Evolutionary conservation across 2,888 invertebrate species (phyloP).

Genomic region (Copidosoma aretas): DNA sequence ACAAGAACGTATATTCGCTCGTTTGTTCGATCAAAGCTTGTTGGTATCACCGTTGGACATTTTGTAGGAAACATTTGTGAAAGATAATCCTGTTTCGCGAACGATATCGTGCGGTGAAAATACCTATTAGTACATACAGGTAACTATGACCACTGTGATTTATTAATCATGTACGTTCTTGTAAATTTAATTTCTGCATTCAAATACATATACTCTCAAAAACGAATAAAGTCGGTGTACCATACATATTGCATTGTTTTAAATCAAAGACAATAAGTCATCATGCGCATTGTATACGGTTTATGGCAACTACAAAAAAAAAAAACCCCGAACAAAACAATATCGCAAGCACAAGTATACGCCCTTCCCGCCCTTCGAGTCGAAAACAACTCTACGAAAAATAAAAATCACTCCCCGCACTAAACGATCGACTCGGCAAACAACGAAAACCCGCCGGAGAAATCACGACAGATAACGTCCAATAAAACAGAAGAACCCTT

Average conservation of each 20-base stretch:
- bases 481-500: constrained; percentile 12
- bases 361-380: too few species aligned
- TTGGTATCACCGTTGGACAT: too few species aligned
- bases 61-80: too few species aligned
- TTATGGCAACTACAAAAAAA: too few species aligned
- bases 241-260: background rate
- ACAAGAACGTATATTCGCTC: constrained; percentile 33
- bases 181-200: constrained; percentile 37
- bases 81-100: too few species aligned
- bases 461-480: background rate
- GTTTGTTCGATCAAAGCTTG: background rate
- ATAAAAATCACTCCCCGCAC: background rate
- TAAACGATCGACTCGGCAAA: background rate
- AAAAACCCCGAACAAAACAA: too few species aligned
- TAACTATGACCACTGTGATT: constrained; percentile 19
- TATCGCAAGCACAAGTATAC: too few species aligned
- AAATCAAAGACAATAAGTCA: background rate
- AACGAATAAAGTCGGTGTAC: background rate
- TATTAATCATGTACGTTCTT: constrained; percentile 25
- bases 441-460: background rate
- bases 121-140: too few species aligned
- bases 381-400: too few species aligned
- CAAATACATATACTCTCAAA: constrained; percentile 7
- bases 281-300: background rate
- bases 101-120: constrained; percentile 10